Evolutionary conservation across 2,888 invertebrate genomes (phyloP), one percentile per base, ranked within the genome.

Genomic region (Chymomyza fuscimana): DNA sequence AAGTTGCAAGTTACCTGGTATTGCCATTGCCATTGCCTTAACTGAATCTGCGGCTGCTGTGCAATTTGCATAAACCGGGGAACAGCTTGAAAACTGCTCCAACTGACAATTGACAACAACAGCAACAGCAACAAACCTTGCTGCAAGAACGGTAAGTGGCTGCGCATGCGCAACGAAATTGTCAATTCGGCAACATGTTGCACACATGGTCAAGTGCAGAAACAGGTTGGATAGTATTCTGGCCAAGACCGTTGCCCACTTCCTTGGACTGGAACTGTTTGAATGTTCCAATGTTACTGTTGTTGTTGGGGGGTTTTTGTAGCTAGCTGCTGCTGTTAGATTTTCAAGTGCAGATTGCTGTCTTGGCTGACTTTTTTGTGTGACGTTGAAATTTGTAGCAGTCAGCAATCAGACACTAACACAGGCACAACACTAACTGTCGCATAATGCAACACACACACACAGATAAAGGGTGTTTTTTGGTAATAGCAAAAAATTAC

Each of bases 141-240:
- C 72, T 65, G 50, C 72, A 66, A 63, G 78, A 78, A 74, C 73
- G 63, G 71, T 74, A 71, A 72, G 70, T 63, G 72, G 63, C 67
- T 77, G 74, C 76, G 75, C 73, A 82, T 79, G 76, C 72, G 77
- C 77, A 79, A 65, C 78, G 81, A 79, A 80, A 85, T 81, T 86
- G 84, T 81, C 89, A 89, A 88, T 88, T 87, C 83, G 89, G 86
- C 87, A 89, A 89, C 89, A 89, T 89, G 90, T 88, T 88, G 87
- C 79, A 74, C 74, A 77, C 87, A 88, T 90, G 90, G 89, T 89
- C 90, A 90, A 90, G 88, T 90, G 89, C 83, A 77, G 71, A 80
- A 83, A 83, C 83, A 83, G 83, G 86, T 87, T 88, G 82, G 76
- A 32, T 32, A 46, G 40, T 46, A 10, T 46, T 46, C 70, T 76